These are phyloP conservation scores for Corbicula japonica DNA, from an alignment of 2,888 invertebrate species.

Conservation along the genomic window DNA sequence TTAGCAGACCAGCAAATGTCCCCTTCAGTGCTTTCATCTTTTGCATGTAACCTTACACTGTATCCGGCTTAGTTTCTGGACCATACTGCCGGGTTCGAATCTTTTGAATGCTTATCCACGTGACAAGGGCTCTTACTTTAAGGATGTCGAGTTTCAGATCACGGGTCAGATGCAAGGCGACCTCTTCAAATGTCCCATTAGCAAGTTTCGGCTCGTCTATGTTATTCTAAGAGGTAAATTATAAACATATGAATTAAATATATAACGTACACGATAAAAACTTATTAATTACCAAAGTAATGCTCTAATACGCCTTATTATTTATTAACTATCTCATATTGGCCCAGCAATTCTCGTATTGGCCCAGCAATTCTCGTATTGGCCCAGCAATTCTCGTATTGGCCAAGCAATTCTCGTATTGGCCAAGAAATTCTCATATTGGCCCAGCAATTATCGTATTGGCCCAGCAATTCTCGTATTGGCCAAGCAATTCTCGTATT, in stretches of 20 bases:
- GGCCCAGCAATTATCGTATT: too few relatives aligned
- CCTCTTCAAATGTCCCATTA: constrained; percentile 46
- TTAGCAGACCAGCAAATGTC: constrained; percentile 71
- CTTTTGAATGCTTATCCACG: constrained; percentile 74
- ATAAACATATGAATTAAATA: background rate
- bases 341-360: too few relatives aligned
- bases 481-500: too few relatives aligned
- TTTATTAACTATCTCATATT: too few relatives aligned
- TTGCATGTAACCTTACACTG: constrained; percentile 73
- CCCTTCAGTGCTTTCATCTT: constrained; percentile 69
- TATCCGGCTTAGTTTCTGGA: constrained; percentile 58
- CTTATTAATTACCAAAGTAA: too few relatives aligned
- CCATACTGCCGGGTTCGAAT: constrained; percentile 64
- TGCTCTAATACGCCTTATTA: too few relatives aligned
- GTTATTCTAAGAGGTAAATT: constrained; percentile 28
- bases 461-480: too few relatives aligned
- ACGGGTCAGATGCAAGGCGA: constrained; percentile 38
- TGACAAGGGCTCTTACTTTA: constrained; percentile 70
- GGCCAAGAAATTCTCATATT: too few relatives aligned
- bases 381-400: too few relatives aligned
- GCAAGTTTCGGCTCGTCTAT: constrained; percentile 35
- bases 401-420: too few relatives aligned
- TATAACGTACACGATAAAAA: background rate
- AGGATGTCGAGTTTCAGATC: constrained; percentile 43
- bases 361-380: too few relatives aligned